phyloP scores from a whole-genome alignment of 2,113 vertebrate genomes.

The Bos indicus region DNA sequence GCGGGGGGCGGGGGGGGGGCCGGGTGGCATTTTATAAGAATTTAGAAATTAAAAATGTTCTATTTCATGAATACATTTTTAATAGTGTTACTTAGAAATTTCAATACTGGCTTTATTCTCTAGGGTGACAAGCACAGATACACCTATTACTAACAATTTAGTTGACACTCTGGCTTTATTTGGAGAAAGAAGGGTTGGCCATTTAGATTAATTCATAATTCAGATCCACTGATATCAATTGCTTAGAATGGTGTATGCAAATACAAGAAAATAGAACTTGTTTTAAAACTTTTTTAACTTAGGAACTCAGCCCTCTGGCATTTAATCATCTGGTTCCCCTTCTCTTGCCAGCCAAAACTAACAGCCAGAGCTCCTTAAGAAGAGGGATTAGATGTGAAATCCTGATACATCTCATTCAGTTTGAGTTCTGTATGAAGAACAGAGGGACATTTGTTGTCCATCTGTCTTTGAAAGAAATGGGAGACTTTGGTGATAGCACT shows the following conservation, averaged over 20 bases:
- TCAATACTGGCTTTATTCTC: neutral
- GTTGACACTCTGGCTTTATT: neutral
- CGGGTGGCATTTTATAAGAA: neutral
- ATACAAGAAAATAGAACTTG: neutral
- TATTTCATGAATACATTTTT: neutral
- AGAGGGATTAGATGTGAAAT: neutral
- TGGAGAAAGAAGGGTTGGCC: neutral
- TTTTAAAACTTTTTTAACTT: neutral
- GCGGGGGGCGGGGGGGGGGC: neutral
- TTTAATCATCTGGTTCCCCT: neutral
- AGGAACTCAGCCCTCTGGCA: neutral
- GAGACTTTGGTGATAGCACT: neutral
- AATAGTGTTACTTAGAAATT: neutral
- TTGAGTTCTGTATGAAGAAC: neutral
- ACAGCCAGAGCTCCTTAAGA: neutral
- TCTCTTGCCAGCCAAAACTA: neutral
- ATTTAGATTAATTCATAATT: conserved; percentile 12
- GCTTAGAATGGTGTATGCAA: neutral
- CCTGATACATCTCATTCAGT: neutral
- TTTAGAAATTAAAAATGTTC: conserved; percentile 11
- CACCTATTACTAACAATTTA: neutral
- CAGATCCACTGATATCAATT: neutral
- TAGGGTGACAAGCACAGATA: neutral
- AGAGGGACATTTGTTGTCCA: neutral
- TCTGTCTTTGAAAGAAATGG: neutral